Conservation (phyloP, 1,140 invertebrate species). For the Schmidtea mediterranea region DNA sequence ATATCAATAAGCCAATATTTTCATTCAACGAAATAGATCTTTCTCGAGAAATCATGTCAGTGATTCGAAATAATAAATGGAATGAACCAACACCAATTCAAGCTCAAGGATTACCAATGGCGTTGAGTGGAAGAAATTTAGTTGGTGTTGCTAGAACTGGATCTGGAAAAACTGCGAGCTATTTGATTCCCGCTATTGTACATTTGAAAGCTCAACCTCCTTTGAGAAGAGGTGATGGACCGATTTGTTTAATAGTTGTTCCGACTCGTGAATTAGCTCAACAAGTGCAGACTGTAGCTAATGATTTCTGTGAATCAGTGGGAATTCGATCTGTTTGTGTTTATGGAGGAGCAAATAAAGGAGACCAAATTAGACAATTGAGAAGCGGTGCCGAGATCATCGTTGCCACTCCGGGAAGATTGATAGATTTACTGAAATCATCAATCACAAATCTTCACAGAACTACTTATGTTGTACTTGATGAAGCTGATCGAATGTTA, state of each 20-base stretch:
- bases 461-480: slow-evolving; percentile 73
- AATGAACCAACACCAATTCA: slow-evolving; percentile 47
- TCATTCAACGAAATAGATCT: slow-evolving; percentile 62
- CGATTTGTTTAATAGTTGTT: slow-evolving; percentile 58
- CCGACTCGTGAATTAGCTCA: slow-evolving; percentile 80
- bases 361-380: slow-evolving; percentile 51
- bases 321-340: slow-evolving; percentile 64
- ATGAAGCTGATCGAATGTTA: slow-evolving; percentile 94
- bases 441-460: slow-evolving; percentile 58
- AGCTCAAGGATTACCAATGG: slow-evolving; percentile 47
- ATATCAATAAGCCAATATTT: slow-evolving; percentile 53
- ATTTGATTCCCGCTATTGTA: slow-evolving; percentile 44
- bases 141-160: slow-evolving; percentile 33
- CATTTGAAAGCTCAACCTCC: slow-evolving; percentile 67
- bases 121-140: slow-evolving; percentile 60
- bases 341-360: slow-evolving; percentile 79
- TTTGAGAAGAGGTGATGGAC: slow-evolving; percentile 52
- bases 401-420: slow-evolving; percentile 55
- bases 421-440: slow-evolving; percentile 77
- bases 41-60: slow-evolving; percentile 25
- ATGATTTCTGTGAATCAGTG: slow-evolving; percentile 55
- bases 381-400: slow-evolving; percentile 32
- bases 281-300: slow-evolving; percentile 72
- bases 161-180: slow-evolving; percentile 18
- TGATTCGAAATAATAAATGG: slow-evolving; percentile 27